A percentile compares a stretch with the other conserved stretches of the same genome.
Conservation (phyloP, 2,888 invertebrate species). For the Trisateles emortualis region DNA sequence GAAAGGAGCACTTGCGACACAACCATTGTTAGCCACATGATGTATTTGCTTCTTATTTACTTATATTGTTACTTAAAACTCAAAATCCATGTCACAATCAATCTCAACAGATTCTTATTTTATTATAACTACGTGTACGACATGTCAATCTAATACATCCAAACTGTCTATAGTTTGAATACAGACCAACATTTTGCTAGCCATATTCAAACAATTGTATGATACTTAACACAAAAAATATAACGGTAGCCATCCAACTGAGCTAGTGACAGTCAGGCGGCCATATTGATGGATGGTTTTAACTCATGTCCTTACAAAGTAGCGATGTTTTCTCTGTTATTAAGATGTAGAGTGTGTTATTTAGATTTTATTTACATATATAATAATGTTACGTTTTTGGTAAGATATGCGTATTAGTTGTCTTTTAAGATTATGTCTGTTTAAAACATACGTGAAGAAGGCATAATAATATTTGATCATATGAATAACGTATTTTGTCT, state of each 20-base stretch:
- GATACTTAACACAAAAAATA: slow-evolving; percentile 1
- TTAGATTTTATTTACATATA: slow-evolving; percentile 7
- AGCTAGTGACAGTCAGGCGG: slow-evolving; percentile 29
- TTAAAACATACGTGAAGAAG: too few species aligned
- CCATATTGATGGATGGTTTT: slow-evolving; percentile 46
- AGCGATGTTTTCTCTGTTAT: slow-evolving; percentile 6
- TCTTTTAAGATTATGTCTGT: not conserved
- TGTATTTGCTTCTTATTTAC: not conserved
- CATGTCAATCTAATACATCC: slow-evolving; percentile 4
- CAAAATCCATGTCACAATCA: not conserved
- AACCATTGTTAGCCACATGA: not conserved
- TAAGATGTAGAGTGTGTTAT: not conserved
- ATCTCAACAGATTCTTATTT: slow-evolving; percentile 7
- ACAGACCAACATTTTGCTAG: not conserved
- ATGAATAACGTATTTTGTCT: too few species aligned
- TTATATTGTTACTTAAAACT: not conserved
- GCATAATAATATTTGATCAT: too few species aligned
- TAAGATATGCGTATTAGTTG: not conserved
- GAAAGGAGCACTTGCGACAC: not conserved
- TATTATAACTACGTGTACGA: slow-evolving; percentile 1
- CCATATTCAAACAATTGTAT: slow-evolving; percentile 5
- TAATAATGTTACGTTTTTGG: slow-evolving; percentile 6
- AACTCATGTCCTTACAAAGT: slow-evolving; percentile 15
- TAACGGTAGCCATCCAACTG: slow-evolving; percentile 44
- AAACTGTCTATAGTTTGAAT: slow-evolving; percentile 8